Conservation (phyloP, 2,888 invertebrate genomes). For the Perizoma flavofasciatum region DNA sequence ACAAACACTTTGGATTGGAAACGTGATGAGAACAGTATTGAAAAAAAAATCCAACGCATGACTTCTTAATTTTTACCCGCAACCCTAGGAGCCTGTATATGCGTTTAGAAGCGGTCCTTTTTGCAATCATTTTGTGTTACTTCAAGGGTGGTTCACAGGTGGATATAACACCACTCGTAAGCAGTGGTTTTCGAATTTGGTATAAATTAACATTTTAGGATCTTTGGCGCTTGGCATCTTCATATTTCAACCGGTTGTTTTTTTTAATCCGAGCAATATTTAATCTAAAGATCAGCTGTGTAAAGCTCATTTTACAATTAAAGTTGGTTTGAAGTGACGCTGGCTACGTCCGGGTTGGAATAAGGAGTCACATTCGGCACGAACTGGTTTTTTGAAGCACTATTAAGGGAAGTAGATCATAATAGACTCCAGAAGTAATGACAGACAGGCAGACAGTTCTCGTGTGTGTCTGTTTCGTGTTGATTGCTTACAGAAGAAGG, state of each 20-base stretch:
- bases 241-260: too few relatives aligned
- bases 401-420: slow-evolving; percentile 33
- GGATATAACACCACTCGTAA: too few relatives aligned
- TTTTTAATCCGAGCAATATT: not conserved
- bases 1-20: slow-evolving; percentile 7
- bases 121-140: too few relatives aligned
- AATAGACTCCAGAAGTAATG: slow-evolving; percentile 28
- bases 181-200: too few relatives aligned
- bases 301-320: slow-evolving; percentile 4
- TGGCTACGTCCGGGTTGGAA: slow-evolving; percentile 16
- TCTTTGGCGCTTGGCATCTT: too few relatives aligned
- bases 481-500: slow-evolving; percentile 10
- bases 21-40: not conserved
- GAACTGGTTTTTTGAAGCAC: slow-evolving; percentile 28
- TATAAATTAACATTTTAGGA: too few relatives aligned
- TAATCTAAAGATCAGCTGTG: not conserved
- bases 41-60: not conserved
- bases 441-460: slow-evolving; percentile 28
- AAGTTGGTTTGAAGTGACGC: slow-evolving; percentile 6
- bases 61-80: too few relatives aligned
- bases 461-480: slow-evolving; percentile 17
- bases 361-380: slow-evolving; percentile 29
- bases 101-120: too few relatives aligned
- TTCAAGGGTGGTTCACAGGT: too few relatives aligned
- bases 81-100: too few relatives aligned